Conservation (phyloP, 2,113 vertebrate species). For the Podarcis muralis region DNA sequence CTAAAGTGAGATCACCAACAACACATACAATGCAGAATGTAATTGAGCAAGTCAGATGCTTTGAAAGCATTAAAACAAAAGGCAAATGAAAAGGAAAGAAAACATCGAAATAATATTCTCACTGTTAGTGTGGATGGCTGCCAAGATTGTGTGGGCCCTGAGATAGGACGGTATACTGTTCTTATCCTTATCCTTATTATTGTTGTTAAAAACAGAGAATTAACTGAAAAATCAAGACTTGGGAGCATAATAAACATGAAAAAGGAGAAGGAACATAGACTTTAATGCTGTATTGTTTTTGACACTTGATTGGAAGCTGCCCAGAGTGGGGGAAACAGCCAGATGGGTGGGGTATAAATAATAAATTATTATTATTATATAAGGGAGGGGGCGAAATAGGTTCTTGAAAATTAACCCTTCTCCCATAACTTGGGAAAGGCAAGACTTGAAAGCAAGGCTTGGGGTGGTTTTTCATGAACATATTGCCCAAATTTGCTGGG, state of each 20-base stretch:
- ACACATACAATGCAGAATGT: constrained; percentile 40
- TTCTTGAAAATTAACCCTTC: neutral
- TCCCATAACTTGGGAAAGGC: constrained; percentile 10
- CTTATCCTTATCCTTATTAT: neutral
- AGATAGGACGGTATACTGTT: too few relatives aligned
- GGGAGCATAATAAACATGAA: neutral
- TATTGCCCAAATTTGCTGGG: too few relatives aligned
- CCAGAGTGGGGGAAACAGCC: too few relatives aligned
- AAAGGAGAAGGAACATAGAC: neutral
- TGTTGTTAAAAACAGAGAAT: neutral
- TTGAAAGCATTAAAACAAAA: neutral
- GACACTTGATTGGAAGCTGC: too few relatives aligned
- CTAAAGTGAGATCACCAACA: constrained; percentile 35
- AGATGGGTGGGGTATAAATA: too few relatives aligned
- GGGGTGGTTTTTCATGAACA: neutral
- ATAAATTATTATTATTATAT: too few relatives aligned
- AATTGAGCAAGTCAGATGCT: constrained; percentile 9
- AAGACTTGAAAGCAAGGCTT: neutral
- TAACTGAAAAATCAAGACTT: neutral
- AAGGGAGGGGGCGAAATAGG: neutral
- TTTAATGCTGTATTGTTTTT: too few relatives aligned
- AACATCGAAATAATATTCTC: neutral
- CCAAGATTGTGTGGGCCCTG: too few relatives aligned
- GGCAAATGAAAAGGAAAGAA: fast-evolving
- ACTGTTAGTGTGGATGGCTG: neutral